These are phyloP conservation scores for Drosophila hamatofila DNA, from an alignment of 2,888 invertebrate genomes.

Conservation along the genomic window DNA sequence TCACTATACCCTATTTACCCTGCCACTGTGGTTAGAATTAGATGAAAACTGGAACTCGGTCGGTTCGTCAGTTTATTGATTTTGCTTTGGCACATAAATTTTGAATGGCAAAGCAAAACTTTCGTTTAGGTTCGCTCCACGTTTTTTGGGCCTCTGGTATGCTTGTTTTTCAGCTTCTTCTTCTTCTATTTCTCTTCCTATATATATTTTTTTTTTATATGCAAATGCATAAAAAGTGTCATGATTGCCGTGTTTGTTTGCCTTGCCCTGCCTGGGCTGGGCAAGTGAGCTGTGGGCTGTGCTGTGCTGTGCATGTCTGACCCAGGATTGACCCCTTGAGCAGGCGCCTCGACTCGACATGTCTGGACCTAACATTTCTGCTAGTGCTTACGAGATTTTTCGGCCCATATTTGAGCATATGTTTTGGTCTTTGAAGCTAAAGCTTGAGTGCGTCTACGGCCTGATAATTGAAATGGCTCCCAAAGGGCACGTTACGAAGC, in stretches of 20 bases:
- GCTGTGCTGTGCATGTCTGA: constrained; percentile 62
- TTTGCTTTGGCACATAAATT: constrained; percentile 77
- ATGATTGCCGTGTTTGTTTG: constrained; percentile 78
- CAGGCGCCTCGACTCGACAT: constrained; percentile 29
- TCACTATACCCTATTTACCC: constrained; percentile 20
- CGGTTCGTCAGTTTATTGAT: constrained; percentile 74
- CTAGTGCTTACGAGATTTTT: constrained; percentile 52
- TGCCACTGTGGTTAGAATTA: constrained; percentile 39
- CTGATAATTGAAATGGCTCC: constrained; percentile 78
- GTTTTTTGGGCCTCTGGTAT: constrained; percentile 20
- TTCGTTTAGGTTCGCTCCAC: constrained; percentile 47
- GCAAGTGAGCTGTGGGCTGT: constrained; percentile 31
- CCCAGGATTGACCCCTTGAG: constrained; percentile 48
- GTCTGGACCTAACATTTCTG: constrained; percentile 54
- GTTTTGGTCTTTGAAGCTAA: constrained; percentile 28
- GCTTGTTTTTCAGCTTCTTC: constrained; percentile 5
- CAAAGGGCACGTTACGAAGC: constrained; percentile 57
- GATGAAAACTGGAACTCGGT: constrained; percentile 45
- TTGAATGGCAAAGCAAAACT: constrained; percentile 51
- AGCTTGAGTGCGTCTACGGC: constrained; percentile 57
- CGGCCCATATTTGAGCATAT: constrained; percentile 72
- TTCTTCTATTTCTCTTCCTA: not conserved
- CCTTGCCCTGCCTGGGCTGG: constrained; percentile 40
- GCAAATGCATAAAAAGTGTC: constrained; percentile 80
- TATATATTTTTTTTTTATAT: constrained; percentile 47